Evolutionary conservation across 2,888 invertebrate genomes (phyloP), one percentile per base, ranked within the genome.

Genomic region (Leucania comma): DNA sequence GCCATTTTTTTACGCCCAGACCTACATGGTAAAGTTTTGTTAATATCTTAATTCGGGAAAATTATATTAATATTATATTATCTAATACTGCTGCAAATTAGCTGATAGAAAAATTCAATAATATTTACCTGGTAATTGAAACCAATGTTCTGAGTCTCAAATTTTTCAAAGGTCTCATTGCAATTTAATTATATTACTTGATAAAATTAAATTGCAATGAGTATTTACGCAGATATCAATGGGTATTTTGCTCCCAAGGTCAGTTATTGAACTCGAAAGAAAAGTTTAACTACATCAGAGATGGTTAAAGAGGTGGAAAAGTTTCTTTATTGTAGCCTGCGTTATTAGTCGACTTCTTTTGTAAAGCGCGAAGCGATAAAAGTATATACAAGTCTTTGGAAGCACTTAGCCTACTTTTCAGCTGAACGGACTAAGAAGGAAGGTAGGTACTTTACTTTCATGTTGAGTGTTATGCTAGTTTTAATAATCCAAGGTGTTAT

Each of bases 291-390:
- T 46, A 61, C 50, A 51, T 29, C 29, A 29, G 5, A 35, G 56
- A 35, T 29, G 17, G 26, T 61, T 57, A 5, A n/a, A 73, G 68
- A n/a, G 26, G 1, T 68, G 50, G 35, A 54, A 75, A 61, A 75
- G 46, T 75, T 61, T 4, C 35, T 26, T 57, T 51, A 51, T 51
- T 61, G 60, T 51, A 51, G 56, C 22, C 59, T 17, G 10, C 35
- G 9, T 29, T 75, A 29, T 58, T n/a, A n/a, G n/a, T n/a, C n/a
- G n/a, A n/a, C n/a, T n/a, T n/a, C n/a, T n/a, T 59, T 76, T 50
- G n/a, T 53, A n/a, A 54, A 75, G 63, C 53, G n/a, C 53, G 75
- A 38, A 76, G 26, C 70, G 48, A 76, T 70, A 75, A 61, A 58
- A 73, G 46, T 50, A 12, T 35, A 42, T 42, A 42, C 58, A 68